Percentiles rank a stretch among this genome's conserved stretches.
These are phyloP conservation scores for Linnaemya tessellans DNA, from an alignment of 2,888 invertebrate species.

Conservation along the genomic window DNA sequence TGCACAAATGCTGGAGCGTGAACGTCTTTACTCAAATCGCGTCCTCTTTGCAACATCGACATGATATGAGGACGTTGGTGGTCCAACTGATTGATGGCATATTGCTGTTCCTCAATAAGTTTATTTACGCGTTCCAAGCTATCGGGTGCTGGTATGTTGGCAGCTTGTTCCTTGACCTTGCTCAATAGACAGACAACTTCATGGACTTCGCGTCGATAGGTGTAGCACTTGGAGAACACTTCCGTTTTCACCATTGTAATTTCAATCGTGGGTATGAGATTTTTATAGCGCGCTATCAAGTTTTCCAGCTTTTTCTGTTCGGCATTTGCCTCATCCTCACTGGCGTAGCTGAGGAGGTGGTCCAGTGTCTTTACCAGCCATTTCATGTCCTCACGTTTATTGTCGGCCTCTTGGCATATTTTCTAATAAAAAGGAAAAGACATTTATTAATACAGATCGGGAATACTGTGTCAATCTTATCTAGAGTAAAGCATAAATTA, in stretches of 20 bases:
- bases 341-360: slow-evolving; percentile 91
- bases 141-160: slow-evolving; percentile 87
- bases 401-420: slow-evolving; percentile 95
- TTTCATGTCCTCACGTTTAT: slow-evolving; percentile 96
- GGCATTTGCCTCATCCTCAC: slow-evolving; percentile 90
- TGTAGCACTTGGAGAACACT: slow-evolving; percentile 95
- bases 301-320: slow-evolving; percentile 93
- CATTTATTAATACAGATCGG: not conserved
- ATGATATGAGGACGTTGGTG: slow-evolving; percentile 93
- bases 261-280: slow-evolving; percentile 95
- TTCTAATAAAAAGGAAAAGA: slow-evolving; percentile 84
- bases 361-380: slow-evolving; percentile 97
- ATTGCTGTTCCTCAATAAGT: slow-evolving; percentile 92
- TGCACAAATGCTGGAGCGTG: slow-evolving; percentile 94
- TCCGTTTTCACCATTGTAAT: slow-evolving; percentile 96
- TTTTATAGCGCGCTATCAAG: slow-evolving; percentile 94
- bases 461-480: not conserved
- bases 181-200: slow-evolving; percentile 92
- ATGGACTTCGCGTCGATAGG: slow-evolving; percentile 94
- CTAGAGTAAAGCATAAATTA: not conserved
- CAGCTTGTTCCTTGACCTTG: slow-evolving; percentile 89
- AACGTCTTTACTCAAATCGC: slow-evolving; percentile 92
- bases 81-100: slow-evolving; percentile 91
- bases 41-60: slow-evolving; percentile 95
- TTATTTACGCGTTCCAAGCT: slow-evolving; percentile 89